Conservation (phyloP, 2,113 vertebrate genomes). For the Dolichotis patagonum region DNA sequence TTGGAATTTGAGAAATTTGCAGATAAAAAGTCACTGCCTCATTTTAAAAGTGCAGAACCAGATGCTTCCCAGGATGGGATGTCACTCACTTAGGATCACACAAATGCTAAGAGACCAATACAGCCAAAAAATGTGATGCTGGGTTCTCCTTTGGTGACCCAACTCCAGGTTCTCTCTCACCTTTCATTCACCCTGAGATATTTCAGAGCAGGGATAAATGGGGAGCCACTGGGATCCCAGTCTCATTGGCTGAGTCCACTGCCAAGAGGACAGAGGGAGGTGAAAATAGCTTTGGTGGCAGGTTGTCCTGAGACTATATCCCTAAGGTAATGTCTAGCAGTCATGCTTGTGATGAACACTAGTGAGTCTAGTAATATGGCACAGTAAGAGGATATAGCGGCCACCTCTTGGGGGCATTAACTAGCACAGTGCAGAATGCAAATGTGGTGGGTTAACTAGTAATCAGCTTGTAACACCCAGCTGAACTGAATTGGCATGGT, state of each 20-base stretch:
- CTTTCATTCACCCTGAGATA: neutral
- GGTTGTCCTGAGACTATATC: neutral
- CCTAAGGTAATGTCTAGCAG: neutral
- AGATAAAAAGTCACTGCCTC: neutral
- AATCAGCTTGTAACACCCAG: neutral
- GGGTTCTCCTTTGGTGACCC: neutral
- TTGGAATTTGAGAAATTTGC: neutral
- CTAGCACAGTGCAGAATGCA: too few relatives aligned
- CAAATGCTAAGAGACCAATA: neutral
- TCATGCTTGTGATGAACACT: too few relatives aligned
- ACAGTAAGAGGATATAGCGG: neutral
- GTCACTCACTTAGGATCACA: neutral
- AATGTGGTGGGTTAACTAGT: neutral
- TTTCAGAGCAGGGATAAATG: neutral
- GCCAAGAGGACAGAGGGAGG: neutral
- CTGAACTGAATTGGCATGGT: neutral
- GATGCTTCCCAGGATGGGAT: neutral
- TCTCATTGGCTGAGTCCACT: neutral
- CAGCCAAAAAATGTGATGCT: neutral
- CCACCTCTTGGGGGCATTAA: accelerated
- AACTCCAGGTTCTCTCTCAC: neutral
- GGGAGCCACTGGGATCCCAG: accelerated
- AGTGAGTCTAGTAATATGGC: neutral
- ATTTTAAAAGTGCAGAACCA: neutral
- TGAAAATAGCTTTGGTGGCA: neutral